phyloP scores from a whole-genome alignment of 2,113 vertebrate species.

The Dissostichus mawsoni region DNA sequence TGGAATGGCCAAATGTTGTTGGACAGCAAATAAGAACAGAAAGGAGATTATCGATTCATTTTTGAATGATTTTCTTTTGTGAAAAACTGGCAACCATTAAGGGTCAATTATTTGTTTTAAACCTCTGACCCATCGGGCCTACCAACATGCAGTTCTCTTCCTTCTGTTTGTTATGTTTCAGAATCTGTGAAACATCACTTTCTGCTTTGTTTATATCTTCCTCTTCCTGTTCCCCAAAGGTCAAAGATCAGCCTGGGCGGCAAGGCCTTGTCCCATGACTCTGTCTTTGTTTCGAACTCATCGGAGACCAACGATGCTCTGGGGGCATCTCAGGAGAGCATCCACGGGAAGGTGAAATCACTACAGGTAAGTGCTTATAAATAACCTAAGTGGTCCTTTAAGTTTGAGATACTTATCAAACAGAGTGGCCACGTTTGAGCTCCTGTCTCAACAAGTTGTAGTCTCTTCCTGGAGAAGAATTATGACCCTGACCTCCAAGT shows the following conservation, averaged over 20 bases:
- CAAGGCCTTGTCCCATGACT: slow-evolving; percentile 93
- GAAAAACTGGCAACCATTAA: background rate
- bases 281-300: slow-evolving; percentile 87
- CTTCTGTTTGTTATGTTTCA: background rate
- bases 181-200: slow-evolving; percentile 13
- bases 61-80: background rate
- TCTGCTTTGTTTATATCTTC: slow-evolving; percentile 42
- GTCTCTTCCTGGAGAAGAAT: background rate
- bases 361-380: slow-evolving; percentile 84
- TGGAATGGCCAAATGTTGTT: background rate
- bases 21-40: background rate
- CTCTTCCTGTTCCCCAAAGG: slow-evolving; percentile 76
- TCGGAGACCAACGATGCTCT: slow-evolving; percentile 77
- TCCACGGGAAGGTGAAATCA: slow-evolving; percentile 89
- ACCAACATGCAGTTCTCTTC: background rate
- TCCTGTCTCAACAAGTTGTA: background rate
- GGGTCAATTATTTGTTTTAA: background rate
- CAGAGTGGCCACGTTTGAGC: background rate
- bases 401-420: background rate
- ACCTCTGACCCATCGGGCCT: background rate
- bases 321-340: slow-evolving; percentile 84
- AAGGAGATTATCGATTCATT: background rate
- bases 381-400: background rate
- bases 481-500: slow-evolving; percentile 10
- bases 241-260: slow-evolving; percentile 85